These are phyloP conservation scores for Exephanes ischioxanthus DNA, from an alignment of 2,888 invertebrate species.

Conservation along the genomic window DNA sequence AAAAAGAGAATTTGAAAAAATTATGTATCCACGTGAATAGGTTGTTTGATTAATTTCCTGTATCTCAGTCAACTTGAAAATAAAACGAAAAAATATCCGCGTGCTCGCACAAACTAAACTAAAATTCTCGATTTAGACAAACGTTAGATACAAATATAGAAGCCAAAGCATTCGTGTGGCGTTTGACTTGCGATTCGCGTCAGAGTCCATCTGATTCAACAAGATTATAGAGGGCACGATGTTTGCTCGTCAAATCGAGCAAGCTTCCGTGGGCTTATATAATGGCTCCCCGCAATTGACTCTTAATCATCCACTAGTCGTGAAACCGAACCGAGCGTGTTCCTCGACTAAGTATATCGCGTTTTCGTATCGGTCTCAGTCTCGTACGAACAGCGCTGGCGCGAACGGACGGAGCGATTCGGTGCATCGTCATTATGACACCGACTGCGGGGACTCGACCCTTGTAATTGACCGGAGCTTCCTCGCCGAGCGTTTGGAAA, in stretches of 20 bases:
- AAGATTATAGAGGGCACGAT: conserved; percentile 51
- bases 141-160: not conserved
- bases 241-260: conserved; percentile 44
- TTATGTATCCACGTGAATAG: not conserved
- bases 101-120: no score
- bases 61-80: not conserved
- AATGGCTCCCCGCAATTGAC: conserved; percentile 46
- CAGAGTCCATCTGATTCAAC: conserved; percentile 62
- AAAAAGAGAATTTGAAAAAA: not conserved
- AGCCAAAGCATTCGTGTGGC: not conserved
- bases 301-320: conserved; percentile 55
- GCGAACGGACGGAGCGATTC: not conserved
- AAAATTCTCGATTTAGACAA: conserved; percentile 21
- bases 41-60: not conserved
- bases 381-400: conserved; percentile 5
- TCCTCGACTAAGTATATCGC: conserved; percentile 27
- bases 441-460: not conserved
- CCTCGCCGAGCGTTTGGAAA: not conserved
- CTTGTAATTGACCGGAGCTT: conserved; percentile 1
- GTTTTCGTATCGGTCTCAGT: conserved; percentile 34
- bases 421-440: conserved; percentile 32
- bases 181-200: conserved; percentile 39
- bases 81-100: not conserved
- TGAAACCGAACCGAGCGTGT: conserved; percentile 44
- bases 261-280: conserved; percentile 45